Evolutionary conservation across 2,113 vertebrate species (phyloP).

Genomic region (Equus przewalskii): DNA sequence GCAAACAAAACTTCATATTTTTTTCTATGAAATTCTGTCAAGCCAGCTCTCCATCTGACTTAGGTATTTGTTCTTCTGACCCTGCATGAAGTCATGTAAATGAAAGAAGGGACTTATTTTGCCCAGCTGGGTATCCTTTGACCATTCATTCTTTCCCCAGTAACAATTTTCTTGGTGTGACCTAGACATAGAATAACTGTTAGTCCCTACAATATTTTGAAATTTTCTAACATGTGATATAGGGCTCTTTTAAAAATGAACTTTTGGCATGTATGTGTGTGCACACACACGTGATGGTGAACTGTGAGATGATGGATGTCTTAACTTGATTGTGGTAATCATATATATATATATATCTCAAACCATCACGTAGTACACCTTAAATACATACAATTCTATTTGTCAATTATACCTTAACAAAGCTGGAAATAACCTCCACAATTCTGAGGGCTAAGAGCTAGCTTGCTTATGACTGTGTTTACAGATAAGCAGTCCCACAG

Average conservation of each 20-base stretch:
- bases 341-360: background rate
- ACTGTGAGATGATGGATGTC: background rate
- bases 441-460: background rate
- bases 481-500: background rate
- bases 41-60: background rate
- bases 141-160: background rate
- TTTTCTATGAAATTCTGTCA: background rate
- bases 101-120: slow-evolving; percentile 3
- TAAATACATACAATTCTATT: background rate
- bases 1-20: background rate
- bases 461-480: slow-evolving; percentile 6
- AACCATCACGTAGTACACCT: background rate
- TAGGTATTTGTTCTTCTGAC: background rate
- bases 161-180: background rate
- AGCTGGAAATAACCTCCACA: background rate
- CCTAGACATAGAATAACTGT: background rate
- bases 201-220: background rate
- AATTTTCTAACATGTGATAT: background rate
- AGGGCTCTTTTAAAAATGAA: background rate
- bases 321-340: background rate
- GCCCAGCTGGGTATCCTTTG: background rate
- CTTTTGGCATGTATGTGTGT: background rate
- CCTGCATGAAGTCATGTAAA: background rate
- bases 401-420: background rate
- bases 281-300: background rate